Evolutionary conservation across 1,140 invertebrate genomes (phyloP).

Genomic region (Brachionus rubens): DNA sequence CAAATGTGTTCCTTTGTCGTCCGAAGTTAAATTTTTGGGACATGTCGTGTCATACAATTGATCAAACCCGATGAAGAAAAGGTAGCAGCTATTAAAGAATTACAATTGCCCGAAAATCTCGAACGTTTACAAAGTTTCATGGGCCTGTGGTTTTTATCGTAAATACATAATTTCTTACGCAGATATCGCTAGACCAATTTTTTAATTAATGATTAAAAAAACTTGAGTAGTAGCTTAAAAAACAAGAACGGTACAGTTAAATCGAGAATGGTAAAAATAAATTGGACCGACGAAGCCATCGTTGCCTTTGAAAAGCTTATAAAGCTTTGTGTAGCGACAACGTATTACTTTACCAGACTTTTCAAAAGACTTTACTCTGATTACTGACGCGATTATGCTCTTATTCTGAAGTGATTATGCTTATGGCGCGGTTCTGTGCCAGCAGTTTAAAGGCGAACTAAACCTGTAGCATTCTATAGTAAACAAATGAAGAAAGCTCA

Average conservation of each 20-base stretch:
- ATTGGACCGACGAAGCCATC: background rate
- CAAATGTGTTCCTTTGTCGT: conserved; percentile 58
- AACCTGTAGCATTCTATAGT: background rate
- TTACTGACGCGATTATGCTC: background rate
- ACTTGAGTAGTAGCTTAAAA: background rate
- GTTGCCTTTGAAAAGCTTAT: conserved; percentile 47
- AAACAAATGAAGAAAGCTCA: background rate
- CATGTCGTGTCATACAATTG: conserved; percentile 48
- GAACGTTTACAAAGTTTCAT: conserved; percentile 49
- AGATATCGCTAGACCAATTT: conserved; percentile 48
- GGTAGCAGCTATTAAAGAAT: background rate
- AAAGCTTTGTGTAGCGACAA: conserved; percentile 41
- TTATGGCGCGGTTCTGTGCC: background rate
- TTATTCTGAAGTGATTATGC: background rate
- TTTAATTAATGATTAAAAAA: background rate
- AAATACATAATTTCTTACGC: conserved; percentile 50
- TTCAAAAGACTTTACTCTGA: background rate
- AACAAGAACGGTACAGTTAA: conserved; percentile 7
- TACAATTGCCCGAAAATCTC: background rate
- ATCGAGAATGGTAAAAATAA: background rate
- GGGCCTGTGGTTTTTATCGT: conserved; percentile 51
- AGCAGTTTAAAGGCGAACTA: background rate
- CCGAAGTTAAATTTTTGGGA: conserved; percentile 57
- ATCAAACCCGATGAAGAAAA: conserved; percentile 39
- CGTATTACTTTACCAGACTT: conserved; percentile 5